Evolutionary conservation across 2,888 invertebrate species (phyloP), one percentile per base, ranked within the genome.

Genomic region (Hedychridium roseum): DNA sequence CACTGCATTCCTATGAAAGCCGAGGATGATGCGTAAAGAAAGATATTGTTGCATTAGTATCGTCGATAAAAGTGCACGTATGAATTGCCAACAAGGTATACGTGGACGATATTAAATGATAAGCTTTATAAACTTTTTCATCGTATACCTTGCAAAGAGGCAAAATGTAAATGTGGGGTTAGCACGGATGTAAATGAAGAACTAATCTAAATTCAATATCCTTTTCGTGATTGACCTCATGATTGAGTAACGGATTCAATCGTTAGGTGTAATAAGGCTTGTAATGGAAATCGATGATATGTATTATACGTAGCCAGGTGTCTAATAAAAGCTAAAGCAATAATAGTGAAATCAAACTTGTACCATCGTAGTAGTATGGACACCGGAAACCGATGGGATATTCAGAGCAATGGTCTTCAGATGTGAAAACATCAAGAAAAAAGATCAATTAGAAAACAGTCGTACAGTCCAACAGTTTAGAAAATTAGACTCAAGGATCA

Each of bases 401-500:
- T 48, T 55, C 58, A 39, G 60, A 46, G 55, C 71, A 71, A 50
- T 57, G 65, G 35, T 58, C 72, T 68, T 66, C 62, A 35, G 58
- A 49, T 48, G 48, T 15, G 41, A 48, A 41, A 58, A 49, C 37
- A 45, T 35, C 7, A 58, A 49, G 56, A 56, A 30, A 46, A 52
- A 47, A 21, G 52, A 47, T 43, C 16, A 59, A 55, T 54, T 37
- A n/a, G 11, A 43, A 42, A 28, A n/a, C 15, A 36, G n/a, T n/a
- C n/a, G n/a, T n/a, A n/a, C n/a, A n/a, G n/a, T n/a, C n/a, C n/a
- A n/a, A n/a, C n/a, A n/a, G n/a, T n/a, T n/a, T n/a, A n/a, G n/a
- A n/a, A n/a, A n/a, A n/a, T n/a, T n/a, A n/a, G n/a, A n/a, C n/a
- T n/a, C n/a, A n/a, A n/a, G n/a, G n/a, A n/a, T n/a, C n/a, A n/a